A percentile compares a stretch with the other conserved stretches of the same genome.
Conservation (phyloP, 2,888 invertebrate genomes). For the Orthonychiurus folsomi region DNA sequence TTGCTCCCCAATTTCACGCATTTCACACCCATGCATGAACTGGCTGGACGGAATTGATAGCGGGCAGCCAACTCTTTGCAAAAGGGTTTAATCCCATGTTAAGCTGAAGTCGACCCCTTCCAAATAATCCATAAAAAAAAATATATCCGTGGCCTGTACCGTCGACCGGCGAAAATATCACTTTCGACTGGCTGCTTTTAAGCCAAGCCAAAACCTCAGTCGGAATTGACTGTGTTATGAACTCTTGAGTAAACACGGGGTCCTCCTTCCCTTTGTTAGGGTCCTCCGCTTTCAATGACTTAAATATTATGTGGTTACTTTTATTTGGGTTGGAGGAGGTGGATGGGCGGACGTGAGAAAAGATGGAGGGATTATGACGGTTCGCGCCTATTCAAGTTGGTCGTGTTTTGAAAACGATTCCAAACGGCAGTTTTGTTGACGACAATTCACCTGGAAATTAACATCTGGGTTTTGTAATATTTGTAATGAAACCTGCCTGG, state of each 20-base stretch:
- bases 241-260: neutral
- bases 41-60: neutral
- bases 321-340: neutral
- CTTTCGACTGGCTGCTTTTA: neutral
- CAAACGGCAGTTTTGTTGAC: neutral
- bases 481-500: no score
- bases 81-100: constrained; percentile 1
- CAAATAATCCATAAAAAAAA: no score
- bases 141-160: no score
- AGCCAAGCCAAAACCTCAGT: neutral
- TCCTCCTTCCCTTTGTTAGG: no score
- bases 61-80: no score
- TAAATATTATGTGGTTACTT: neutral
- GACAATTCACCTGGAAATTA: neutral
- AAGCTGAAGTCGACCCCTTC: no score
- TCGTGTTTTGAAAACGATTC: neutral
- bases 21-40: no score
- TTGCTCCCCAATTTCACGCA: neutral
- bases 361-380: neutral
- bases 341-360: neutral
- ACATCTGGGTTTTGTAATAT: no score
- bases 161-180: no score
- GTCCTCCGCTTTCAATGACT: neutral
- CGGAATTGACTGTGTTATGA: neutral
- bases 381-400: neutral